Conservation (phyloP, 2,888 invertebrate genomes). For the Cheilosia urbana region DNA sequence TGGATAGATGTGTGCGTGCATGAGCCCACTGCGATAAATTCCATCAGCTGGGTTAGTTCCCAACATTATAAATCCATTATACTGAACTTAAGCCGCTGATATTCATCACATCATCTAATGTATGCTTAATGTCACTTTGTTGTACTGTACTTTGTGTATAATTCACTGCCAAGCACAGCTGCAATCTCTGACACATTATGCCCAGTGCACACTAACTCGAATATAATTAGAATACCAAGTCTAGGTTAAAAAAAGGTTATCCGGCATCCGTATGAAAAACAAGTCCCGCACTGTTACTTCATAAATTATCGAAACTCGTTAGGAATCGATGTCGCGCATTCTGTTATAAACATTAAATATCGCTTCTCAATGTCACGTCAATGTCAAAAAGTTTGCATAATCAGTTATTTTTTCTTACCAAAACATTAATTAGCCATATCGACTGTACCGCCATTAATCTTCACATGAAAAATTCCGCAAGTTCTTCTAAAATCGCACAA, state of each 20-base stretch:
- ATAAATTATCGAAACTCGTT: constrained; percentile 34
- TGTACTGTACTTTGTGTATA: neutral
- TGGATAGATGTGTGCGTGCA: no score
- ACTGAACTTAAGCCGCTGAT: no score
- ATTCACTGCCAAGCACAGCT: neutral
- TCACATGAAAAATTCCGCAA: constrained; percentile 5
- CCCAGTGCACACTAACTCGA: neutral
- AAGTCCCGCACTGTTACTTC: constrained; percentile 12
- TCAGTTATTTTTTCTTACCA: constrained; percentile 4
- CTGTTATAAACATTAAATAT: neutral
- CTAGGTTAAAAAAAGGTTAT: constrained; percentile 8
- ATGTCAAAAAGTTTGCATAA: constrained; percentile 10
- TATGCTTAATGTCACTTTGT: neutral
- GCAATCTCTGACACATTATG: constrained; percentile 1
- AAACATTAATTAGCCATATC: constrained; percentile 10
- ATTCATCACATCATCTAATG: no score
- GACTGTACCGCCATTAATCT: constrained; percentile 28
- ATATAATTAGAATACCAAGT: neutral
- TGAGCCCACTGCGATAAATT: no score
- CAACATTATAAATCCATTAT: no score
- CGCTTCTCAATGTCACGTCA: constrained; percentile 29
- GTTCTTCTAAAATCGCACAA: constrained; percentile 17
- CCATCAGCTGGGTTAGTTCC: no score
- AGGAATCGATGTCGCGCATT: constrained; percentile 39
- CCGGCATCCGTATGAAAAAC: constrained; percentile 1